Evolutionary conservation across 2,888 invertebrate genomes (phyloP).

Genomic region (Ligdia adustata): DNA sequence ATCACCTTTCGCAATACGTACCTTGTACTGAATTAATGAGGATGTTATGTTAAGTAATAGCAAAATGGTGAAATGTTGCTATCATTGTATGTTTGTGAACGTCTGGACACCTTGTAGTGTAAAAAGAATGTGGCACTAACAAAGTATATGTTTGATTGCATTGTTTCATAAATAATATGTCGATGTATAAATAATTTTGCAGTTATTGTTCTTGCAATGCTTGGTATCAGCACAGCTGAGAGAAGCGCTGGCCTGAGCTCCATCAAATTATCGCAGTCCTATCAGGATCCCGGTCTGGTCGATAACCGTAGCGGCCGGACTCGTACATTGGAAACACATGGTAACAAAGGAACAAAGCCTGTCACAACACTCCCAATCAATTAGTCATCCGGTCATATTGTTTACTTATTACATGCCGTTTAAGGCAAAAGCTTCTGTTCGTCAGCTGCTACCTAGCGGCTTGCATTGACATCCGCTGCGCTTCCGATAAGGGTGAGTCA

Average conservation of each 20-base stretch:
- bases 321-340: conserved; percentile 46
- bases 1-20: conserved; percentile 1
- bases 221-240: conserved; percentile 14
- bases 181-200: too few species aligned
- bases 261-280: conserved; percentile 42
- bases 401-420: conserved; percentile 61
- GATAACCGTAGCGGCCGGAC: conserved; percentile 36
- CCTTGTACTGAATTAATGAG: neutral
- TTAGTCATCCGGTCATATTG: conserved; percentile 68
- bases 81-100: neutral
- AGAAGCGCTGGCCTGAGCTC: conserved; percentile 24
- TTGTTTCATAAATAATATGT: too few species aligned
- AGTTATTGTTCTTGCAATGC: too few species aligned
- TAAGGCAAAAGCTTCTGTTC: conserved; percentile 66
- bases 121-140: too few species aligned
- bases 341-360: conserved; percentile 76
- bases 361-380: conserved; percentile 54
- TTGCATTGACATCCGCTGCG: conserved; percentile 71
- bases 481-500: conserved; percentile 80
- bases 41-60: too few species aligned
- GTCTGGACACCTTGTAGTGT: too few species aligned
- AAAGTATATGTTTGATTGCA: too few species aligned
- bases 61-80: conserved; percentile 1
- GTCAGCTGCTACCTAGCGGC: conserved; percentile 63
- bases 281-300: conserved; percentile 44